Conservation (phyloP, 2,797 vertebrate species). For the Sylvilagus floridanus region DNA sequence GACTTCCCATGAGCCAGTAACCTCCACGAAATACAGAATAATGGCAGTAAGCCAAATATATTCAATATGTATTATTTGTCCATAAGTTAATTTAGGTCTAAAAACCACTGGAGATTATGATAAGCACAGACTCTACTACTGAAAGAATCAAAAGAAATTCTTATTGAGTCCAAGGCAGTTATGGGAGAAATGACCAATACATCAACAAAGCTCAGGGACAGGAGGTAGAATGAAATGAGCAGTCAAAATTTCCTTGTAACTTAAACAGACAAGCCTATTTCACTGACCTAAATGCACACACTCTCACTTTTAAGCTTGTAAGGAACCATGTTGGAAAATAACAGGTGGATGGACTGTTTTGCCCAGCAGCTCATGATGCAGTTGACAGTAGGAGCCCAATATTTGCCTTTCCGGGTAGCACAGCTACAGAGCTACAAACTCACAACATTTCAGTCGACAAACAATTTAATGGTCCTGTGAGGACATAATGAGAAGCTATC, state of each 20-base stretch:
- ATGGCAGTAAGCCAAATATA: conserved; percentile 20
- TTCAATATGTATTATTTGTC: background rate
- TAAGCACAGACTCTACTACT: background rate
- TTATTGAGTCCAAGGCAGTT: background rate
- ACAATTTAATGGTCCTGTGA: background rate
- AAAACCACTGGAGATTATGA: background rate
- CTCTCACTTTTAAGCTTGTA: background rate
- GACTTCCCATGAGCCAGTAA: background rate
- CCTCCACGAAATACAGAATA: conserved; percentile 8
- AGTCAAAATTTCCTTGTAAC: background rate
- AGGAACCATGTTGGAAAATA: background rate
- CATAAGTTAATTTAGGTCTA: background rate
- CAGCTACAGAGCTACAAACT: background rate
- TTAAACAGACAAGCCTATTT: background rate
- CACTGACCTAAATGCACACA: background rate
- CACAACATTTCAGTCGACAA: background rate
- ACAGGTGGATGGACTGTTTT: background rate
- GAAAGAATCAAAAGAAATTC: conserved; percentile 20
- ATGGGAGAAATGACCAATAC: conserved; percentile 11
- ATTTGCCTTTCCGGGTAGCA: fast-evolving
- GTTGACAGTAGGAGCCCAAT: fast-evolving
- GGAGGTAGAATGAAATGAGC: background rate
- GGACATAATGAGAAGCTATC: background rate
- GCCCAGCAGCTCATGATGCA: background rate
- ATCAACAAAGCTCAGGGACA: background rate